phyloP scores from a whole-genome alignment of 2,113 vertebrate species.

The Todiramphus chloris region DNA sequence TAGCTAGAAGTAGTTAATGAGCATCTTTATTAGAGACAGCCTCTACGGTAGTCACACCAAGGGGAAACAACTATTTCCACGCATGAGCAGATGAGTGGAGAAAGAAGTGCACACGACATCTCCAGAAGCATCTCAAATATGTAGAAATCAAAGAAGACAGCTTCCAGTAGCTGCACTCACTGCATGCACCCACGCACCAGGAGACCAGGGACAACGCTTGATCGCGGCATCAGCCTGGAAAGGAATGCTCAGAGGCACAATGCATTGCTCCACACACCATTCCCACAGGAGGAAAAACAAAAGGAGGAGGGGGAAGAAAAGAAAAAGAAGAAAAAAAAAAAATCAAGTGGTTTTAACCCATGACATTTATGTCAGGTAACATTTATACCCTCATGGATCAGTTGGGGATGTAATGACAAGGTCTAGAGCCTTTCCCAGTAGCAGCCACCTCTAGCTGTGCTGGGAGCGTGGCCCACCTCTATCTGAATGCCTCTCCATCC shows the following conservation, averaged over 20 bases:
- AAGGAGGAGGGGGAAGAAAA: too few species aligned
- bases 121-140: background rate
- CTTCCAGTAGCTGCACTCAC: background rate
- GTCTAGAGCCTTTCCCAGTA: background rate
- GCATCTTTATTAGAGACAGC: background rate
- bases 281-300: background rate
- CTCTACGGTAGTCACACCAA: background rate
- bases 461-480: background rate
- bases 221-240: background rate
- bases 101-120: background rate
- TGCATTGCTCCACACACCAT: fast-evolving
- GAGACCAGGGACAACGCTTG: background rate
- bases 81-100: background rate
- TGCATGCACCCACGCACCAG: background rate
- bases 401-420: background rate
- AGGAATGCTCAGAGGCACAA: background rate
- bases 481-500: too few species aligned
- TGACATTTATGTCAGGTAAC: background rate
- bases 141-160: background rate
- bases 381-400: background rate
- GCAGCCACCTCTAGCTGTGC: background rate
- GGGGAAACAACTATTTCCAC: background rate
- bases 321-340: too few species aligned
- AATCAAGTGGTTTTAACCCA: background rate
- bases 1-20: background rate